A percentile compares a stretch with the other conserved stretches of the same genome.
Evolutionary conservation across 1,140 invertebrate species (phyloP).

Genomic region (Cotesia vestalis): DNA sequence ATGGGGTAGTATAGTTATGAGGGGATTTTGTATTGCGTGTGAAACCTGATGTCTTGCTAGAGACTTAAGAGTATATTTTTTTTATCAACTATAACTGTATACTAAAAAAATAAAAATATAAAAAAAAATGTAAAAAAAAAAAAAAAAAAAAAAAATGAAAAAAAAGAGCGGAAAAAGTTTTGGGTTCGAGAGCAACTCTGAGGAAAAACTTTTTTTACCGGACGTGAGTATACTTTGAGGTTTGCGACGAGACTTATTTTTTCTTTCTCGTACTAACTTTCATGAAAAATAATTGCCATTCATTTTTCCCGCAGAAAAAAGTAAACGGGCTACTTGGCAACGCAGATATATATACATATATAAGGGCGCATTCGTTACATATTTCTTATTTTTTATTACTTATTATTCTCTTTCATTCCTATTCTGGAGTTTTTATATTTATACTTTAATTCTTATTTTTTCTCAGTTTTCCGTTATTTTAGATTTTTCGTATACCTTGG

Average conservation of each 20-base stretch:
- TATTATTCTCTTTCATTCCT: constrained; percentile 18
- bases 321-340: constrained; percentile 12
- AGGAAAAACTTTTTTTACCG: no score
- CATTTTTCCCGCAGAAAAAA: constrained; percentile 14
- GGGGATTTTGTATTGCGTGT: constrained; percentile 4
- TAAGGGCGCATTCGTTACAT: constrained; percentile 21
- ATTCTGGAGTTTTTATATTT: neutral
- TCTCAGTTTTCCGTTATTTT: constrained; percentile 5
- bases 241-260: neutral
- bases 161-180: constrained; percentile 1
- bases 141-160: no score
- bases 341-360: neutral
- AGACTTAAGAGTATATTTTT: constrained; percentile 1
- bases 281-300: constrained; percentile 35
- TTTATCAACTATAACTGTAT: constrained; percentile 3
- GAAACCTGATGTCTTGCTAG: constrained; percentile 10
- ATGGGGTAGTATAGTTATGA: neutral
- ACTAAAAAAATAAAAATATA: no score
- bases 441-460: neutral
- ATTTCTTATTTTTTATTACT: constrained; percentile 17
- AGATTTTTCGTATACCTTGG: neutral
- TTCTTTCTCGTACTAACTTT: constrained; percentile 10
- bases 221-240: neutral
- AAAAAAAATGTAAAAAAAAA: neutral
- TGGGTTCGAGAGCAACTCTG: constrained; percentile 1